A percentile compares a stretch with the other conserved stretches of the same genome.
These are phyloP conservation scores for Murina feae DNA, from an alignment of 2,113 vertebrate species.

Conservation along the genomic window DNA sequence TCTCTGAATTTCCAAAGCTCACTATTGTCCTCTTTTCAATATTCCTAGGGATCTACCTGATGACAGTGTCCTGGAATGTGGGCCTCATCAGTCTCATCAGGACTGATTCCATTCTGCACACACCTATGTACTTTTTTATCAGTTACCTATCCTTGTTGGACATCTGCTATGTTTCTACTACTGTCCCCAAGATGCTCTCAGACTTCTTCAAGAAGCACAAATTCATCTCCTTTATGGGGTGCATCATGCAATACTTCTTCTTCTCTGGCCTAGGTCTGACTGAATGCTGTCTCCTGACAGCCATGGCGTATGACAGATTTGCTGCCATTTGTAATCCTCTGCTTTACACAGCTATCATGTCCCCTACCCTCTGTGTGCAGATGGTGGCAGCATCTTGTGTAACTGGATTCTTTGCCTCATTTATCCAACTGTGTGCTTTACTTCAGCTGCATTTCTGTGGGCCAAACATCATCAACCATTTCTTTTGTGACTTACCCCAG, in stretches of 20 bases:
- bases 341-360: constrained; percentile 40
- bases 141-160: constrained; percentile 45
- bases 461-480: constrained; percentile 55
- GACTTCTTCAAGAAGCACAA: constrained; percentile 49
- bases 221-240: constrained; percentile 14
- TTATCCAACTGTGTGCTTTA: constrained; percentile 11
- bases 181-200: constrained; percentile 47
- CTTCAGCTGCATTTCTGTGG: constrained; percentile 58
- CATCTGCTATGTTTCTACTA: constrained; percentile 42
- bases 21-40: constrained; percentile 2
- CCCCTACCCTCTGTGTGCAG: background rate
- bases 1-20: constrained; percentile 46
- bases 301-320: constrained; percentile 46
- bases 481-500: constrained; percentile 52
- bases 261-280: constrained; percentile 21
- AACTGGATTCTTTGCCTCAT: constrained; percentile 20
- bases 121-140: constrained; percentile 59
- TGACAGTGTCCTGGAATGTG: constrained; percentile 25
- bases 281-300: constrained; percentile 50
- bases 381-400: background rate
- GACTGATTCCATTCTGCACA: constrained; percentile 34
- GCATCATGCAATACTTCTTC: constrained; percentile 39
- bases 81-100: constrained; percentile 20
- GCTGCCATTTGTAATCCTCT: constrained; percentile 50
- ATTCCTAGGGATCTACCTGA: constrained; percentile 47